Conservation (phyloP, 2,113 vertebrate genomes). For the Cryptomyrus ogoouensis region DNA sequence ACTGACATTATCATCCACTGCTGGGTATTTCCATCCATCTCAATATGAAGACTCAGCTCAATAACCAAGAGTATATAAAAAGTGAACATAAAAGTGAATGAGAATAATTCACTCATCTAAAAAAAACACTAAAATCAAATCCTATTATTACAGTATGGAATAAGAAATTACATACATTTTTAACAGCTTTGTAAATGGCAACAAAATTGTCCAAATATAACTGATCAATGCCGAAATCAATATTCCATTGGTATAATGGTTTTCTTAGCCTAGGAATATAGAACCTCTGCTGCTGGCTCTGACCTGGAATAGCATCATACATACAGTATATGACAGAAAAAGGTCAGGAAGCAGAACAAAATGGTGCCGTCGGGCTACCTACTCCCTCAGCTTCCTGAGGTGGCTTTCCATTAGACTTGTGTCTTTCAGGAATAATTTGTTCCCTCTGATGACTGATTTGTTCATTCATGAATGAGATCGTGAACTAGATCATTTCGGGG, state of each 20-base stretch:
- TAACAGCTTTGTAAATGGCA: not conserved
- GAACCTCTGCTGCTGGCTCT: not conserved
- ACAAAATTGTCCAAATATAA: constrained; percentile 9
- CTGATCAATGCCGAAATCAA: not conserved
- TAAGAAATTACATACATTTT: not conserved
- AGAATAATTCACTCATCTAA: not conserved
- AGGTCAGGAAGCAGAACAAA: not conserved
- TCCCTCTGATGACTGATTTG: not conserved
- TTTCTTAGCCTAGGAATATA: not conserved
- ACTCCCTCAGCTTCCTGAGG: not conserved
- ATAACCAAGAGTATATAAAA: not conserved
- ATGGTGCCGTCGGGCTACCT: not conserved
- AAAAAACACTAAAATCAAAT: not conserved
- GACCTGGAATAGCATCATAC: not conserved
- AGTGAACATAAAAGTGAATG: not conserved
- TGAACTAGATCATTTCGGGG: not conserved
- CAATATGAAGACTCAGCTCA: not conserved
- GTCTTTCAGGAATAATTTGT: not conserved
- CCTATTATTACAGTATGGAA: not conserved
- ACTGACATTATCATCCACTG: not conserved
- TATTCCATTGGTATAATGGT: not conserved
- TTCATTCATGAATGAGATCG: not conserved
- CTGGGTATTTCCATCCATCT: not conserved
- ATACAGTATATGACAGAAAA: not conserved
- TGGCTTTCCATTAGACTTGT: not conserved